Conservation (phyloP, 2,888 invertebrate genomes). For the Sphinx pinastri region DNA sequence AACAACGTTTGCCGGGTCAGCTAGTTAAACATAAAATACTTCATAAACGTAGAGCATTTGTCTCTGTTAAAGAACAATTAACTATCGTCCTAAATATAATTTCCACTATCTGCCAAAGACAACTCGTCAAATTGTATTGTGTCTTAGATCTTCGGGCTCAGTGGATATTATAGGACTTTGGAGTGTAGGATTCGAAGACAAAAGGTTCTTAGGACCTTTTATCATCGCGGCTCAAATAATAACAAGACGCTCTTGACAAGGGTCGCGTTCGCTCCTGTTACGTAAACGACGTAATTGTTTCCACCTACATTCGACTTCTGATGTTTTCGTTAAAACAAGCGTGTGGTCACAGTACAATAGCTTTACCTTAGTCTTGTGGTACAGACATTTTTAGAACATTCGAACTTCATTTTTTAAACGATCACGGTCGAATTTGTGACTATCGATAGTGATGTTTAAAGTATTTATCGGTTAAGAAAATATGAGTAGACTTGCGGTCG, state of each 20-base stretch:
- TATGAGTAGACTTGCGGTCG: no score
- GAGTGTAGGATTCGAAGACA: neutral
- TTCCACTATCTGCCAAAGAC: neutral
- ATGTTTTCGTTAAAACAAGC: slow-evolving; percentile 1
- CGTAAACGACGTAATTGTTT: slow-evolving; percentile 30
- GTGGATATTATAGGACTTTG: neutral
- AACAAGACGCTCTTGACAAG: slow-evolving; percentile 35
- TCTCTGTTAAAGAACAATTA: neutral
- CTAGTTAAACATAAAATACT: no score
- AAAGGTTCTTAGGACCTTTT: slow-evolving; percentile 13
- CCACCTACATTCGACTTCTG: slow-evolving; percentile 6
- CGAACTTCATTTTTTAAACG: no score
- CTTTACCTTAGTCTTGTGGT: neutral
- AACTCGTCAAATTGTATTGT: neutral
- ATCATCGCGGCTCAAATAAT: slow-evolving; percentile 37
- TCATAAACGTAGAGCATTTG: no score
- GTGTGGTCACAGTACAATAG: neutral
- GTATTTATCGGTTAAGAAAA: no score
- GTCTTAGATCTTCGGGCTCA: neutral
- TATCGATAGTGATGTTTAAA: no score
- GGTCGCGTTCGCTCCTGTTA: slow-evolving; percentile 32
- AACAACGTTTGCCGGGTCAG: no score
- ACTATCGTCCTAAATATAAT: neutral
- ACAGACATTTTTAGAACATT: neutral
- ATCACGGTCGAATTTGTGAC: no score